A percentile compares a stretch with the other conserved stretches of the same genome.
Conservation (phyloP, 2,797 vertebrate species). For the Prunella strophiata region DNA sequence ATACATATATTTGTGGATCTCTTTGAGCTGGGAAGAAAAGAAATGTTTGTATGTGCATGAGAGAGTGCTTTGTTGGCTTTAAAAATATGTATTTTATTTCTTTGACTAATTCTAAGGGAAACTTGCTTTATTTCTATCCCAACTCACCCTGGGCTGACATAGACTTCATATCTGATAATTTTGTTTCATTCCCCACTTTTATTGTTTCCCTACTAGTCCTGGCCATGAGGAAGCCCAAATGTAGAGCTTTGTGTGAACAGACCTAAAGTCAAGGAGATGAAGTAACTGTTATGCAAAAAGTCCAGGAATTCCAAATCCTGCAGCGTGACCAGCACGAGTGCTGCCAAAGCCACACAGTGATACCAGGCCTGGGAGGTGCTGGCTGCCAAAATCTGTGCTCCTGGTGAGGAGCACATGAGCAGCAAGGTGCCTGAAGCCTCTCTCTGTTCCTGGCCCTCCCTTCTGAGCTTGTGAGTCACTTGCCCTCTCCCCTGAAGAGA, state of each 20-base stretch:
- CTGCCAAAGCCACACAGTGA: not conserved
- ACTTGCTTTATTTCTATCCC: not conserved
- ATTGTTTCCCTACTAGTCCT: not conserved
- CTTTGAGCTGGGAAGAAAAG: not conserved
- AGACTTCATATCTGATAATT: not conserved
- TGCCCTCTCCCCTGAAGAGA: not conserved
- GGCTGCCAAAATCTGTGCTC: not conserved
- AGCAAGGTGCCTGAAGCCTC: not conserved
- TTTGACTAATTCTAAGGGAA: not conserved
- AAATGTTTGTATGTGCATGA: not conserved
- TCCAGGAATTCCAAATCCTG: not conserved
- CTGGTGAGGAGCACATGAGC: not conserved
- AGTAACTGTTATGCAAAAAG: not conserved
- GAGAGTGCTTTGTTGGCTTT: not conserved
- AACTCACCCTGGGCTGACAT: not conserved
- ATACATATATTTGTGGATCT: not conserved
- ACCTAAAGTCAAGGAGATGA: not conserved
- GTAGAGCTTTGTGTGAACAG: not conserved
- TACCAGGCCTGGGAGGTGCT: not conserved
- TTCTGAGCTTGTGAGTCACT: not conserved
- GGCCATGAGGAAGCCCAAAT: not conserved
- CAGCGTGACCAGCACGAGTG: not conserved
- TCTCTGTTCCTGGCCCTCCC: not conserved
- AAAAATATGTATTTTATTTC: not conserved
- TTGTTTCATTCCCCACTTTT: not conserved